Conservation (phyloP, 2,888 invertebrate species). For the Drosophila antonietae region DNA sequence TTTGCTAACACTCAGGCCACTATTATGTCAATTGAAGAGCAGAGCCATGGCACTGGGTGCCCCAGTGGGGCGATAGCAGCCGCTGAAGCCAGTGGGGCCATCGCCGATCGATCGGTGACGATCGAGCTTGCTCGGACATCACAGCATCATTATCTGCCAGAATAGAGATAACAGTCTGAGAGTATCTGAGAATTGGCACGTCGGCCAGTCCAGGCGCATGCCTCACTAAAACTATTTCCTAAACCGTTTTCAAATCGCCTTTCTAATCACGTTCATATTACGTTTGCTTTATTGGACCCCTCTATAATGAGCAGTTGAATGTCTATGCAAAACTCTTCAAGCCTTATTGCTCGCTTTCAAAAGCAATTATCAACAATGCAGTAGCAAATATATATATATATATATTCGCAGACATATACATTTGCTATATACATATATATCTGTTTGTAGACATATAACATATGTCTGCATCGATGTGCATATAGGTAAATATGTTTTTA, state of each 20-base stretch:
- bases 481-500: slow-evolving; percentile 34
- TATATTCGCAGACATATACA: neutral
- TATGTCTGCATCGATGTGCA: slow-evolving; percentile 22
- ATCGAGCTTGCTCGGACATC: neutral
- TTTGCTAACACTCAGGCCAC: neutral
- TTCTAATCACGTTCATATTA: slow-evolving; percentile 9
- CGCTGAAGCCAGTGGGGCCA: slow-evolving; percentile 5
- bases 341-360: neutral
- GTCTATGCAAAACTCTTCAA: slow-evolving; percentile 3
- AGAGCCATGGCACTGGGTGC: slow-evolving; percentile 14
- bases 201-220: slow-evolving; percentile 12
- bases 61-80: slow-evolving; percentile 18
- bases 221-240: neutral
- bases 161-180: slow-evolving; percentile 14
- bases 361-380: slow-evolving; percentile 2
- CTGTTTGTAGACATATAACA: slow-evolving; percentile 1
- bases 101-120: slow-evolving; percentile 13
- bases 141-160: neutral
- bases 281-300: neutral
- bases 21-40: slow-evolving; percentile 17
- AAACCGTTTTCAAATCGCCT: slow-evolving; percentile 4
- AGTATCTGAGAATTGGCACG: slow-evolving; percentile 22
- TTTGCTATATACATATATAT: neutral
- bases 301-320: neutral
- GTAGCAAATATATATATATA: neutral